Evolutionary conservation across 2,888 invertebrate species (phyloP), one percentile per base, ranked within the genome.

Genomic region (Athrips mouffetella): DNA sequence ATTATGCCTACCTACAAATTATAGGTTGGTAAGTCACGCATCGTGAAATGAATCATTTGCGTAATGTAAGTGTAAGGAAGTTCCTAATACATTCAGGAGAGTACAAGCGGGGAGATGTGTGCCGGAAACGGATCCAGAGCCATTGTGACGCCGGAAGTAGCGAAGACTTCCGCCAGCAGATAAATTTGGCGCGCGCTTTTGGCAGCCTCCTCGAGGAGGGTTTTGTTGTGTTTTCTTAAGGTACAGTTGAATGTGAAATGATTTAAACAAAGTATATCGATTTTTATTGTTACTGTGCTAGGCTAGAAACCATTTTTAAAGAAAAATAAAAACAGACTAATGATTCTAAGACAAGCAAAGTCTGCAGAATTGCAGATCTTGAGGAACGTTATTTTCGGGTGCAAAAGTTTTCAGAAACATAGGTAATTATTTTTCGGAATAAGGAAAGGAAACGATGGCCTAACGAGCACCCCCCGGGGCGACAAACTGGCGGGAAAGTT

Each of bases 81-180:
- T 70, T 70, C 70, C 23, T 39, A 39, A 70, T 80, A 71, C 63
- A 77, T 77, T 72, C 69, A 54, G 55, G 70, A 67, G 35, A 18
- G 31, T n/a, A n/a, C n/a, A n/a, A n/a, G 15, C 7, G 33, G 33
- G 33, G 8, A 75, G 79, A 80, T 80, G 80, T 78, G 72, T 73
- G 57, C 59, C 68, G 86, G 86, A 87, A 85, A 65, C 80, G 83
- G 84, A 81, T 74, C 63, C 65, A 59, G 67, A 70, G 72, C 81
- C 76, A 83, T 84, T 85, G 83, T 82, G 78, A 81, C 74, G 69
- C 72, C 78, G 87, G 86, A 83, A 82, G 76, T 73, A 78, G 76
- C 73, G 69, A 84, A 84, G 87, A 87, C 80, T 85, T 86, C 87
- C 87, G 75, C 60, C 63, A 46, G 57, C 68, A 67, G 55, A 80